A percentile compares a stretch with the other conserved stretches of the same genome.
phyloP scores from a whole-genome alignment of 1,140 invertebrate species.

The Trachymyrmex cornetzi region DNA sequence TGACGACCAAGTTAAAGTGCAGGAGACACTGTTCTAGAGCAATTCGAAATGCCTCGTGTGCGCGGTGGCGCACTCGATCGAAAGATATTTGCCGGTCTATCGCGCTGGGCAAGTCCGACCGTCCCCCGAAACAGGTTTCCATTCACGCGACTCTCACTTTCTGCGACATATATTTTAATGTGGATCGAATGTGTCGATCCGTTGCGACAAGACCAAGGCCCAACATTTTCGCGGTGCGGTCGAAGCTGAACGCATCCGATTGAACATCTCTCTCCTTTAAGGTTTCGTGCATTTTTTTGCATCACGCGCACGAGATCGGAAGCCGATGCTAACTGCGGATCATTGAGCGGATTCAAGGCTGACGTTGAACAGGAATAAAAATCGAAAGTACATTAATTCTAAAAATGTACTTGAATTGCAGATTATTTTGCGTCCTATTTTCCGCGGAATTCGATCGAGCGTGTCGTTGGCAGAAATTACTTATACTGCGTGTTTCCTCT shows the following conservation, averaged over 20 bases:
- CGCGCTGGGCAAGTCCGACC: constrained; percentile 7
- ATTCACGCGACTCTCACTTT: constrained; percentile 74
- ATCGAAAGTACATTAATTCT: background rate
- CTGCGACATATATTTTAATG: constrained; percentile 74
- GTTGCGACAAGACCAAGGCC: constrained; percentile 45
- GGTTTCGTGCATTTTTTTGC: background rate
- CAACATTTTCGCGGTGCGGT: background rate
- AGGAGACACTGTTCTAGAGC: background rate
- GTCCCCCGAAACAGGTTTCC: constrained; percentile 69
- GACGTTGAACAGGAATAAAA: background rate
- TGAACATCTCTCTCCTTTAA: background rate
- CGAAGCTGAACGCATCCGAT: background rate
- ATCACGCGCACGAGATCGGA: background rate
- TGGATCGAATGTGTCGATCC: constrained; percentile 53
- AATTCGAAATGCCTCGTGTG: constrained; percentile 12
- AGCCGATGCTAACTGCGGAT: background rate
- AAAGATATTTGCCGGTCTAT: constrained; percentile 61
- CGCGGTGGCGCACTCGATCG: background rate
- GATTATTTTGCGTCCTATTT: constrained; percentile 18
- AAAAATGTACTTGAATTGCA: background rate
- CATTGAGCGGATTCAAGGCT: background rate
- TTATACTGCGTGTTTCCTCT: background rate
- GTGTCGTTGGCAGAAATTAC: constrained; percentile 5
- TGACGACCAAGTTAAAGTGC: background rate
- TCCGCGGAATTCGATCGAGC: constrained; percentile 12